Conservation (phyloP, 2,888 invertebrate genomes). For the Lithophane semibrunnea region DNA sequence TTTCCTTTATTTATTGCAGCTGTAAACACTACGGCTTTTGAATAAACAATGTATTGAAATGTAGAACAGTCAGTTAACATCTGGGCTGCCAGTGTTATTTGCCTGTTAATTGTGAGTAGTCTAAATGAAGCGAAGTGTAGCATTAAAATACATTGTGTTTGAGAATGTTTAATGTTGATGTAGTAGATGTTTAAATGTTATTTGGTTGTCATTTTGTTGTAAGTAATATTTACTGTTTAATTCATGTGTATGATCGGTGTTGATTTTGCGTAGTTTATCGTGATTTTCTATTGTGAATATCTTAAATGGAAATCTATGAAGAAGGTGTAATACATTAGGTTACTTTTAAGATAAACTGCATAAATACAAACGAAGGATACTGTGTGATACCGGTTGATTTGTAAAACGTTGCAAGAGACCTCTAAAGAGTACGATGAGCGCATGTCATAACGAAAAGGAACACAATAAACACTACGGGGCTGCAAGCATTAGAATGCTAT, state of each 20-base stretch:
- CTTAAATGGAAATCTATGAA: background rate
- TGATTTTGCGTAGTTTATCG: background rate
- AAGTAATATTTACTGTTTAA: background rate
- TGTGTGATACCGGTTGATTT: background rate
- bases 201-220: background rate
- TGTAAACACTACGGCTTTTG: constrained; percentile 54
- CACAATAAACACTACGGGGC: constrained; percentile 19
- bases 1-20: constrained; percentile 57
- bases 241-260: background rate
- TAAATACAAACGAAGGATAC: background rate
- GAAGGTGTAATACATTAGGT: background rate
- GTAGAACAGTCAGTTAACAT: constrained; percentile 49
- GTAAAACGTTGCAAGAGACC: background rate
- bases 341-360: background rate
- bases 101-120: constrained; percentile 36
- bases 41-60: constrained; percentile 55
- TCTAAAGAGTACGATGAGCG: background rate
- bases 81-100: constrained; percentile 45
- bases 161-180: constrained; percentile 11
- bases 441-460: background rate
- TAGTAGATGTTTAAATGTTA: background rate
- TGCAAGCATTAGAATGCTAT: constrained; percentile 12
- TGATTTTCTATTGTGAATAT: background rate
- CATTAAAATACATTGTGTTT: constrained; percentile 35
- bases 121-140: constrained; percentile 22